These are phyloP conservation scores for Apis cerana DNA, from an alignment of 1,140 invertebrate genomes.

Conservation along the genomic window DNA sequence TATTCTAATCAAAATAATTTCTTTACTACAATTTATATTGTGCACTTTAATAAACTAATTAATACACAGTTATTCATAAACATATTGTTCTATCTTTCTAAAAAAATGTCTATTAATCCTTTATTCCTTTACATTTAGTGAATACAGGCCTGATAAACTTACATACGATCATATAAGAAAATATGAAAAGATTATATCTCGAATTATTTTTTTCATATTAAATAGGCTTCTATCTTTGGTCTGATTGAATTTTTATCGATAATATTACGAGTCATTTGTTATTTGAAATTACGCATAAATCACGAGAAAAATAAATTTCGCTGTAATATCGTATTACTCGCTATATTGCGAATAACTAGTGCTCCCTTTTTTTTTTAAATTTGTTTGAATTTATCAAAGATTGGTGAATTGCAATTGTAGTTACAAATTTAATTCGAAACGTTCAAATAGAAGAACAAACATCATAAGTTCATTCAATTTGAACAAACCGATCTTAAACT, in stretches of 20 bases:
- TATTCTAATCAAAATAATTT: conserved; percentile 24
- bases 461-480: conserved; percentile 15
- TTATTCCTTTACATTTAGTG: conserved; percentile 24
- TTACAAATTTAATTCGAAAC: conserved; percentile 24
- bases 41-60: conserved; percentile 20
- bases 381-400: conserved; percentile 4
- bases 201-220: conserved; percentile 35
- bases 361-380: conserved; percentile 16
- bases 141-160: conserved; percentile 46
- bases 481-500: conserved; percentile 20
- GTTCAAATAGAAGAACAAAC: conserved; percentile 20
- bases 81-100: neutral
- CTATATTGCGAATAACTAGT: conserved; percentile 37
- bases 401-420: neutral
- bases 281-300: conserved; percentile 24
- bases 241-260: conserved; percentile 47
- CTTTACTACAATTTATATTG: conserved; percentile 16
- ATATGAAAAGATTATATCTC: conserved; percentile 60
- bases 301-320: conserved; percentile 49
- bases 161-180: conserved; percentile 57
- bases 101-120: neutral
- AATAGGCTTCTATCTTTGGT: conserved; percentile 62
- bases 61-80: conserved; percentile 23
- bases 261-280: conserved; percentile 12
- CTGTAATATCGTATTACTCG: conserved; percentile 25